These are phyloP conservation scores for Theretra japonica DNA, from an alignment of 2,888 invertebrate genomes.

Conservation along the genomic window DNA sequence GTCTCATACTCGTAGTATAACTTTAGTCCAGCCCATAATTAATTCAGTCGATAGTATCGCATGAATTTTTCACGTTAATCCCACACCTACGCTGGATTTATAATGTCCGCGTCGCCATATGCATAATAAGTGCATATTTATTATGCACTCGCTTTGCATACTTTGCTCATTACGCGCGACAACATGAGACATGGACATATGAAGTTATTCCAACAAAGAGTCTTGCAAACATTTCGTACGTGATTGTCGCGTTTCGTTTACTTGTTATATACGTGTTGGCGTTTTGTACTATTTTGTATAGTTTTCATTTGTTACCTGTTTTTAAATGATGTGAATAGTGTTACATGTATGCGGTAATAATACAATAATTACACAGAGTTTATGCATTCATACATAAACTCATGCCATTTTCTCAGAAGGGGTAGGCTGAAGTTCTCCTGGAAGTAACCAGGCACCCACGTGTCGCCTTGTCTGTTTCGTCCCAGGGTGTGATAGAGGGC, in stretches of 20 bases:
- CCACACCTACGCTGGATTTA: conserved; percentile 22
- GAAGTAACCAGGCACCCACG: too few species aligned
- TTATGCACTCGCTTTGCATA: conserved; percentile 24
- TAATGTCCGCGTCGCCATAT: conserved; percentile 17
- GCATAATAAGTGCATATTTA: conserved; percentile 25
- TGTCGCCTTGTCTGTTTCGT: too few species aligned
- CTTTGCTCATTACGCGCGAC: conserved; percentile 25
- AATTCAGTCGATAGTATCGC: conserved; percentile 20
- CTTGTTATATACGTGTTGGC: background rate
- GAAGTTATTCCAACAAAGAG: conserved; percentile 11
- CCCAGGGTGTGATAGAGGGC: too few species aligned
- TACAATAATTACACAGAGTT: too few species aligned
- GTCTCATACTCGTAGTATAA: too few species aligned
- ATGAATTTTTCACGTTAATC: conserved; percentile 24
- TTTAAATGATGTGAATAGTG: too few species aligned
- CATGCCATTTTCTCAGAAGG: too few species aligned
- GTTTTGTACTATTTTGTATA: background rate
- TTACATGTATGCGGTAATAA: too few species aligned
- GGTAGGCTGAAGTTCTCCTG: too few species aligned
- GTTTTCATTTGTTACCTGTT: too few species aligned
- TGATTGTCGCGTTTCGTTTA: background rate
- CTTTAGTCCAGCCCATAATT: conserved; percentile 2
- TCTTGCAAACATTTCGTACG: background rate
- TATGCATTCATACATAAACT: too few species aligned
- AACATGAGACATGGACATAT: conserved; percentile 18